A percentile compares a stretch with the other conserved stretches of the same genome.
Evolutionary conservation across 2,797 vertebrate species (phyloP).

Genomic region (Botia almorhae): DNA sequence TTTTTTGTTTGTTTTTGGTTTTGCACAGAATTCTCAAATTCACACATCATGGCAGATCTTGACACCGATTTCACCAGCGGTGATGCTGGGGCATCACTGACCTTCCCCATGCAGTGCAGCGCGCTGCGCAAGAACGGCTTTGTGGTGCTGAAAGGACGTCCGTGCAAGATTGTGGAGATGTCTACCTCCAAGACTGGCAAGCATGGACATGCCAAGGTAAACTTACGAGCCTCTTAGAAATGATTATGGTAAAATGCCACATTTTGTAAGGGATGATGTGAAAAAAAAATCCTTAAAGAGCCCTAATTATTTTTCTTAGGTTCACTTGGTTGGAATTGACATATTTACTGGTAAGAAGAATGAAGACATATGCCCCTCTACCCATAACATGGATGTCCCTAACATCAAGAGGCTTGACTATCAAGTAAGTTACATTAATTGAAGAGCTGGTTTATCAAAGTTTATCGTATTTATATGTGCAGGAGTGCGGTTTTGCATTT

Average conservation of each 20-base stretch:
- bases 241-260: not conserved
- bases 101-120: slow-evolving; percentile 86
- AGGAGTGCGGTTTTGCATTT: not conserved
- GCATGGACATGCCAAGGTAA: slow-evolving; percentile 86
- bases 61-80: slow-evolving; percentile 84
- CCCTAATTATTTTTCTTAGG: slow-evolving; percentile 65
- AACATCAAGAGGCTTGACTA: slow-evolving; percentile 89
- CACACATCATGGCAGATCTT: slow-evolving; percentile 74
- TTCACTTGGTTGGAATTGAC: slow-evolving; percentile 88
- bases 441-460: not conserved
- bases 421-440: slow-evolving; percentile 73
- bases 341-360: slow-evolving; percentile 89
- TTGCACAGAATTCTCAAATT: slow-evolving; percentile 32
- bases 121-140: slow-evolving; percentile 87
- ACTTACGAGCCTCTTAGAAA: not conserved
- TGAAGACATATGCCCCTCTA: slow-evolving; percentile 89
- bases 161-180: slow-evolving; percentile 89
- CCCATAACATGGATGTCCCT: slow-evolving; percentile 89
- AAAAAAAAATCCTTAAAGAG: not conserved
- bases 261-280: not conserved
- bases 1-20: not conserved
- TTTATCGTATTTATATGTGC: not conserved
- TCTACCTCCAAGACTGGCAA: slow-evolving; percentile 88
- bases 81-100: slow-evolving; percentile 84
- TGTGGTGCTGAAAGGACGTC: slow-evolving; percentile 85